phyloP scores from a whole-genome alignment of 2,113 vertebrate species.

The Baryphthengus martii region DNA sequence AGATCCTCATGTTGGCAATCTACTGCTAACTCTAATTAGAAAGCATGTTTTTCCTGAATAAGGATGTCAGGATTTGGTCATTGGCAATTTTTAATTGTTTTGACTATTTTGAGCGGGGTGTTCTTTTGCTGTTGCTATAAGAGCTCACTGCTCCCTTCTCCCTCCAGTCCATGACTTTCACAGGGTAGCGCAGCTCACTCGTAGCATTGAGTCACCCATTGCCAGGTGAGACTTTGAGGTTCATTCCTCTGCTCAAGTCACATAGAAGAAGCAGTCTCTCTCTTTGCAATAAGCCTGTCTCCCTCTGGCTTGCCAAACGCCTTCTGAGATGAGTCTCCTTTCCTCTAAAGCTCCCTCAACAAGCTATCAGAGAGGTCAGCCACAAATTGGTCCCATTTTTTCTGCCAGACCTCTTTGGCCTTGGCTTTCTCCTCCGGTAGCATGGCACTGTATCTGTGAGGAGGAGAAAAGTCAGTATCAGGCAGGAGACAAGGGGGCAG shows the following conservation, averaged over 20 bases:
- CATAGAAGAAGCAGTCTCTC: not conserved
- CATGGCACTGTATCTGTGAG: constrained; percentile 84
- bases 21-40: not conserved
- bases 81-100: not conserved
- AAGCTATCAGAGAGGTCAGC: constrained; percentile 49
- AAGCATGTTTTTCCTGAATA: not conserved
- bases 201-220: not conserved
- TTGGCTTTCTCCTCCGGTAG: constrained; percentile 58
- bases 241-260: not conserved
- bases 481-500: not conserved
- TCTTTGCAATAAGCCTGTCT: not conserved
- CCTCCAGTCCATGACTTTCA: not conserved
- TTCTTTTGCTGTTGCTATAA: not conserved
- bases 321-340: not conserved
- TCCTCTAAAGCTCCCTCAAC: not conserved
- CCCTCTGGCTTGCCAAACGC: not conserved
- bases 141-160: not conserved
- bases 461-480: not conserved
- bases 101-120: not conserved
- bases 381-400: constrained; percentile 85
- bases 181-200: not conserved
- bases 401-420: constrained; percentile 75
- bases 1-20: not conserved
- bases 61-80: not conserved
- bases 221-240: not conserved